These are phyloP conservation scores for Temnothorax unifasciatus DNA, from an alignment of 2,888 invertebrate species.

Conservation along the genomic window DNA sequence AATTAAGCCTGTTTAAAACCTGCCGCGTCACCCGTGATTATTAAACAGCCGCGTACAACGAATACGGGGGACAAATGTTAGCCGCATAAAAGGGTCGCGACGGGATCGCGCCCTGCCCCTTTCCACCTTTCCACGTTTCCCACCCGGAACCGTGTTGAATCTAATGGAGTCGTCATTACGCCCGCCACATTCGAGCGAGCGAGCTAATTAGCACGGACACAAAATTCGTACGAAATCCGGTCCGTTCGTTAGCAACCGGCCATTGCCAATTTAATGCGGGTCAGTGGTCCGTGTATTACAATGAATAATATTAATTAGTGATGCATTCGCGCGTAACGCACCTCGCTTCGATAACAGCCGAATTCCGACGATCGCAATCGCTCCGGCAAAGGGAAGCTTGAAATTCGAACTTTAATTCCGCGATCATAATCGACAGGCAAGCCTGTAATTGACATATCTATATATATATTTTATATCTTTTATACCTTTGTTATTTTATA, in stretches of 20 bases:
- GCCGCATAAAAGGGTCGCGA: constrained; percentile 37
- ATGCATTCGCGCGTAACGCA: constrained; percentile 46
- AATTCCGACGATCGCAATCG: not conserved
- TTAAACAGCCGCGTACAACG: constrained; percentile 39
- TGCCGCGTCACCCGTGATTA: constrained; percentile 36
- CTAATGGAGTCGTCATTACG: constrained; percentile 54
- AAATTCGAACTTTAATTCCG: not conserved
- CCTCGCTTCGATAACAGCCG: constrained; percentile 12
- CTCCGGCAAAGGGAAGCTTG: not conserved
- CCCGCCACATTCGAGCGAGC: constrained; percentile 41
- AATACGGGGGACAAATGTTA: constrained; percentile 26
- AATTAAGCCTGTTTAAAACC: constrained; percentile 49
- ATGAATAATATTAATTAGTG: constrained; percentile 55
- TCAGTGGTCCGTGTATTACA: constrained; percentile 43
- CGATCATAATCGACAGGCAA: not conserved
- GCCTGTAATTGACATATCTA: no score
- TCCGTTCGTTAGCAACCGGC: constrained; percentile 36
- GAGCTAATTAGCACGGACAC: constrained; percentile 49
- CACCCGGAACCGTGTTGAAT: constrained; percentile 18
- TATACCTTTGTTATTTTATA: not conserved
- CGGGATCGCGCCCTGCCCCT: constrained; percentile 1
- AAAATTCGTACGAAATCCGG: constrained; percentile 38
- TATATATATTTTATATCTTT: not conserved
- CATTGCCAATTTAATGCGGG: constrained; percentile 49
- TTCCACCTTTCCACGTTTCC: not conserved